Conservation (phyloP, 1,140 invertebrate genomes). For the Bicyclus anynana region DNA sequence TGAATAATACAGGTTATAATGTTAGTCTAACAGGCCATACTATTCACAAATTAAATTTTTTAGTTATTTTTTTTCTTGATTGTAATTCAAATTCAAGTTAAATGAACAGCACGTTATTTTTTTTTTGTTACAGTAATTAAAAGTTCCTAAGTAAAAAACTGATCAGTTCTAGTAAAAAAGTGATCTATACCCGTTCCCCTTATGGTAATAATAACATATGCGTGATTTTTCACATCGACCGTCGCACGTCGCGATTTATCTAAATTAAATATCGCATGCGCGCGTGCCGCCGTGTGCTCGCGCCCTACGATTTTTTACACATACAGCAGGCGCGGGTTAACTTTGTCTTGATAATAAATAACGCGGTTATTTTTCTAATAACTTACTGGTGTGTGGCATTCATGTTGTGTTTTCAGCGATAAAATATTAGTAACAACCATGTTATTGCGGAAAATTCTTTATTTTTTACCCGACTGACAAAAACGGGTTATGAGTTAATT, state of each 20-base stretch:
- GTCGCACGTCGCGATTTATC: constrained; percentile 73
- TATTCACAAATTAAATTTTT: no score
- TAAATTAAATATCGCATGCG: constrained; percentile 76
- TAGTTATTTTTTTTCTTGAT: no score
- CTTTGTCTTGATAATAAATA: constrained; percentile 19
- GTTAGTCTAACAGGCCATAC: no score
- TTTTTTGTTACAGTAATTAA: no score
- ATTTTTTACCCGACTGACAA: no score
- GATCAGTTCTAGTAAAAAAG: constrained; percentile 37
- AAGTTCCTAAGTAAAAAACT: not conserved
- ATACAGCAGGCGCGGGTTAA: constrained; percentile 35
- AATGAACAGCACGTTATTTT: no score
- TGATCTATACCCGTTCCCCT: constrained; percentile 24
- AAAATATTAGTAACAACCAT: not conserved
- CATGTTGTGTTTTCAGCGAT: not conserved
- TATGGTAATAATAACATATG: constrained; percentile 53
- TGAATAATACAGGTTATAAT: no score
- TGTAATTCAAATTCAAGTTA: no score
- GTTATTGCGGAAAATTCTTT: no score
- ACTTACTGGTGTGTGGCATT: not conserved
- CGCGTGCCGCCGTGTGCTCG: constrained; percentile 54
- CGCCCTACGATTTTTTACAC: constrained; percentile 39
- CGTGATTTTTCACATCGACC: constrained; percentile 67
- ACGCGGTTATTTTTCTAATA: constrained; percentile 1
- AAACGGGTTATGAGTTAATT: no score